These are phyloP conservation scores for human DNA, from an alignment of 2,113 vertebrate species.

Conservation along the genomic window DNA sequence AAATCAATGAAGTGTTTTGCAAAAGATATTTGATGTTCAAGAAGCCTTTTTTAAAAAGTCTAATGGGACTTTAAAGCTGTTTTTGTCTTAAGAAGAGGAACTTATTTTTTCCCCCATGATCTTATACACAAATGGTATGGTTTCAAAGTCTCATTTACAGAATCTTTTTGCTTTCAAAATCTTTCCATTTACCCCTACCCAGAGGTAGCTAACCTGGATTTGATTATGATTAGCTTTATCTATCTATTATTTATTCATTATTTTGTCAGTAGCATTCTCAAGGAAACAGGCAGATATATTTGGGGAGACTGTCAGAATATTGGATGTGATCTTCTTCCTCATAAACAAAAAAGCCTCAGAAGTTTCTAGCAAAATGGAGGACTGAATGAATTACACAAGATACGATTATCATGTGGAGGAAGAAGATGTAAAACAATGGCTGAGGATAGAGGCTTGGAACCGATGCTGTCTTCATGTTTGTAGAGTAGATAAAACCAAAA, in stretches of 20 bases:
- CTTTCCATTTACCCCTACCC: not conserved
- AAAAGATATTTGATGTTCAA: slow-evolving; percentile 71
- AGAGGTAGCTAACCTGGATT: not conserved
- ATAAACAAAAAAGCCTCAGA: not conserved
- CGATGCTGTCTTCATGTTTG: not conserved
- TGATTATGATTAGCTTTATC: not conserved
- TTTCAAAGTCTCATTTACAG: slow-evolving; percentile 36
- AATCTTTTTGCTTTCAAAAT: slow-evolving; percentile 12
- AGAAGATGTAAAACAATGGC: not conserved
- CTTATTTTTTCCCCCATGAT: not conserved
- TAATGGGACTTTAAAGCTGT: slow-evolving; percentile 64
- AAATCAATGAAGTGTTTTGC: slow-evolving; percentile 75
- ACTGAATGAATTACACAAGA: not conserved
- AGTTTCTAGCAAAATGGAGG: not conserved
- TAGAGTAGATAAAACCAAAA: not conserved
- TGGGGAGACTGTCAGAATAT: not conserved
- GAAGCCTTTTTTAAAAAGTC: slow-evolving; percentile 49
- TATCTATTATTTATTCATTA: not conserved
- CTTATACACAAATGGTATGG: slow-evolving; percentile 34
- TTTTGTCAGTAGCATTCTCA: not conserved
- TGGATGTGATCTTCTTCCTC: not conserved
- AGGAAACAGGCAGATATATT: not conserved
- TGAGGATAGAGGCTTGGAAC: not conserved
- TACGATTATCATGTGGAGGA: not conserved
- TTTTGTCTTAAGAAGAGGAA: slow-evolving; percentile 64